Percentiles rank a stretch among this genome's conserved stretches.
Evolutionary conservation across 2,113 vertebrate species (phyloP).

Genomic region (Hucho hucho): DNA sequence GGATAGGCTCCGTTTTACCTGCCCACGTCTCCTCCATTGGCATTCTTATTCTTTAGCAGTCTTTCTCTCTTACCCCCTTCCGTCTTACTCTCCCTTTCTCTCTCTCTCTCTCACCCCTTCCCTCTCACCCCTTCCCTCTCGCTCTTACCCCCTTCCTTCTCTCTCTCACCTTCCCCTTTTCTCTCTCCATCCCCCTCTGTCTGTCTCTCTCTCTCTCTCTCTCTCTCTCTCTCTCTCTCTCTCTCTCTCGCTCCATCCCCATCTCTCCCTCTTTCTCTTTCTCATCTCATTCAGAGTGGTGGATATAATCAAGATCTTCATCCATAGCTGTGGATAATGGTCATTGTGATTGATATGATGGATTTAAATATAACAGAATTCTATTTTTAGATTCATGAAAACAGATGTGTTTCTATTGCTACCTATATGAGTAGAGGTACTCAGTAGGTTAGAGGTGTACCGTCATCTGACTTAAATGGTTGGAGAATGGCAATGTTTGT

Average conservation of each 20-base stretch:
- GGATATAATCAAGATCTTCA: conserved; percentile 56
- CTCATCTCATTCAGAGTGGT: conserved; percentile 6
- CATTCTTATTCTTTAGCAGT: conserved; percentile 57
- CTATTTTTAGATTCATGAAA: conserved; percentile 40
- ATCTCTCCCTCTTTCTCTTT: conserved; percentile 10
- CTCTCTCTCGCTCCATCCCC: conserved; percentile 2
- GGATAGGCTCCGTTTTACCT: conserved; percentile 81
- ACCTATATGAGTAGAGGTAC: conserved; percentile 34
- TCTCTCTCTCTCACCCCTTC: conserved; percentile 62
- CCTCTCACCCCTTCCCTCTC: conserved; percentile 5
- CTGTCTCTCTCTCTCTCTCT: conserved; percentile 25
- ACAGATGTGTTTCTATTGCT: conserved; percentile 25
- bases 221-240: conserved; percentile 13
- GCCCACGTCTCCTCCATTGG: conserved; percentile 52
- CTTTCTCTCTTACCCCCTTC: no score
- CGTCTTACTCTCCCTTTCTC: no score
- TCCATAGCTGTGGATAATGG: conserved; percentile 64
- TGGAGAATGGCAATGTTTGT: no score
- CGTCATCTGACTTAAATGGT: no score
- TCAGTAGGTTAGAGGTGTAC: background rate
- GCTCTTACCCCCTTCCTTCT: conserved; percentile 12
- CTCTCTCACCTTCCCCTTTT: conserved; percentile 50
- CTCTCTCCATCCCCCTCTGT: conserved; percentile 17
- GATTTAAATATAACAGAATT: conserved; percentile 69
- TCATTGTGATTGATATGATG: conserved; percentile 74